phyloP scores from a whole-genome alignment of 2,113 vertebrate species.

The Albula glossodonta region DNA sequence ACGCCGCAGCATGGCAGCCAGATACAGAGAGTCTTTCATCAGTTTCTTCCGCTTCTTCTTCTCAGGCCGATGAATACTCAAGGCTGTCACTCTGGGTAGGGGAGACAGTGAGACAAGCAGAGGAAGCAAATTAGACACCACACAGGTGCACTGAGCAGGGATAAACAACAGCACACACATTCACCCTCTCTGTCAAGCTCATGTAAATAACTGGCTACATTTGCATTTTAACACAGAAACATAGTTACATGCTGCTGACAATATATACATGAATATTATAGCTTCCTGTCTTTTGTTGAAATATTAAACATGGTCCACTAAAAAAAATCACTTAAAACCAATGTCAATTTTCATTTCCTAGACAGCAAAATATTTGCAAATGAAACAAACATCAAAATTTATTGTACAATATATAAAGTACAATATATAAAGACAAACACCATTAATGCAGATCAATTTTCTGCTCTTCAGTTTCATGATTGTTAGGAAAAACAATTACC shows the following conservation, averaged over 20 bases:
- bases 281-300: too few species aligned
- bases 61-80: slow-evolving; percentile 89
- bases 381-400: background rate
- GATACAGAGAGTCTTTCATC: slow-evolving; percentile 88
- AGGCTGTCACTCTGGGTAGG: slow-evolving; percentile 76
- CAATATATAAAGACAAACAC: background rate
- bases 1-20: slow-evolving; percentile 94
- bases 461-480: too few species aligned
- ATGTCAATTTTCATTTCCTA: background rate
- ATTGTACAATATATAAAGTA: too few species aligned
- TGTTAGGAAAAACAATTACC: too few species aligned
- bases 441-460: background rate
- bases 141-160: background rate
- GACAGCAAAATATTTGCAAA: background rate
- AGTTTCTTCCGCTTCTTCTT: slow-evolving; percentile 96
- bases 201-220: background rate
- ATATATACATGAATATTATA: too few species aligned
- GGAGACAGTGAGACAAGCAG: too few species aligned
- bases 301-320: too few species aligned
- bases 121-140: too few species aligned
- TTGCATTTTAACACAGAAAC: background rate
- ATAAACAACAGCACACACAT: background rate
- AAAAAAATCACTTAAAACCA: background rate
- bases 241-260: too few species aligned
- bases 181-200: background rate